phyloP scores from a whole-genome alignment of 1,140 invertebrate species.

The Drosophila parvula region DNA sequence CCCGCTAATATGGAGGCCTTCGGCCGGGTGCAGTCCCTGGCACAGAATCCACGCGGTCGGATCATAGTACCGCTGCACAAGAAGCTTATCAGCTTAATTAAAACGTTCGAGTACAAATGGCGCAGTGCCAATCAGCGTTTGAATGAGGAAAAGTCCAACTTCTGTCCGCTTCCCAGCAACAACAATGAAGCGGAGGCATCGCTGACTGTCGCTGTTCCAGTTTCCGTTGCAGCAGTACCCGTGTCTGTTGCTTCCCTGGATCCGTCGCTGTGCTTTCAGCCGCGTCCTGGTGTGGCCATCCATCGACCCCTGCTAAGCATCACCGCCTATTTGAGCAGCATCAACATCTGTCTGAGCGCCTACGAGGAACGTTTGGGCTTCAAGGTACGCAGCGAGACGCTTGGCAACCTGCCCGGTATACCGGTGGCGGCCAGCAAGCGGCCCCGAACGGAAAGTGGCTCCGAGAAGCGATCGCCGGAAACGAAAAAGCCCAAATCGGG shows the following conservation, averaged over 20 bases:
- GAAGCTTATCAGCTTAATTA: slow-evolving; percentile 89
- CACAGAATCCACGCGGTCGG: slow-evolving; percentile 95
- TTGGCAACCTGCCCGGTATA: slow-evolving; percentile 34
- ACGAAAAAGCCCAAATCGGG: slow-evolving; percentile 70
- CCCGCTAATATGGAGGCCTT: slow-evolving; percentile 92
- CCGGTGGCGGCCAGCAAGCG: slow-evolving; percentile 82
- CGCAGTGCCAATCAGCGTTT: slow-evolving; percentile 85
- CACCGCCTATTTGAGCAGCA: slow-evolving; percentile 89
- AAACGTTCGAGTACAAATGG: slow-evolving; percentile 92
- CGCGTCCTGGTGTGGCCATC: slow-evolving; percentile 86
- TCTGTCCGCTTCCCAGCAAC: background rate
- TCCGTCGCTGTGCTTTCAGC: slow-evolving; percentile 71
- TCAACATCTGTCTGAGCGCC: slow-evolving; percentile 89
- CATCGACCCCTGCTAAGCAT: slow-evolving; percentile 89
- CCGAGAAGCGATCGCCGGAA: slow-evolving; percentile 84
- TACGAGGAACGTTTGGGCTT: slow-evolving; percentile 89
- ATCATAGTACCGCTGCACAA: slow-evolving; percentile 91
- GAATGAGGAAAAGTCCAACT: slow-evolving; percentile 65
- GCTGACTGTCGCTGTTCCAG: background rate
- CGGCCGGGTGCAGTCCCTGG: slow-evolving; percentile 91
- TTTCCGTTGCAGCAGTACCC: fast-evolving
- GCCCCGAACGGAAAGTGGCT: slow-evolving; percentile 86
- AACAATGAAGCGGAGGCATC: background rate
- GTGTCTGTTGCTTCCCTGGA: slow-evolving; percentile 26
- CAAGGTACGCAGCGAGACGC: slow-evolving; percentile 85